A percentile compares a stretch with the other conserved stretches of the same genome.
These are phyloP conservation scores for rat (Rattus norvegicus) DNA, from an alignment of 2,113 vertebrate genomes.

Conservation along the genomic window DNA sequence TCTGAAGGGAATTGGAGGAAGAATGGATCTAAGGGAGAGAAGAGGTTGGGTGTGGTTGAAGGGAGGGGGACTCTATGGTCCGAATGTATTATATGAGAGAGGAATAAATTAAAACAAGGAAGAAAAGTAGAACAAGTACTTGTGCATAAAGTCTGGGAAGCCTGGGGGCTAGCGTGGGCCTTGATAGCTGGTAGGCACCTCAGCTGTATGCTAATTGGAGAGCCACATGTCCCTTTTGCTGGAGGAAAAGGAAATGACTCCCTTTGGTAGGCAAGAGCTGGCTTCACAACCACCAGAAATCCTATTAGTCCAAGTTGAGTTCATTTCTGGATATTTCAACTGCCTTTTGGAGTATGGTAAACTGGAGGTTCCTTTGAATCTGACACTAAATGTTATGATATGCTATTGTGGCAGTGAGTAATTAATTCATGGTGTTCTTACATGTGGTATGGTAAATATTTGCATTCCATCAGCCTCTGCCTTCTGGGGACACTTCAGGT, in stretches of 20 bases:
- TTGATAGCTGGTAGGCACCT: neutral
- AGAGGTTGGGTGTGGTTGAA: neutral
- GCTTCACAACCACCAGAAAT: neutral
- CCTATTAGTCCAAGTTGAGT: neutral
- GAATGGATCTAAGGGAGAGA: neutral
- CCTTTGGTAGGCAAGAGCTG: neutral
- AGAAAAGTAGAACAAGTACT: neutral
- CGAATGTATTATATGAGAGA: neutral
- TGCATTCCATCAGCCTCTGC: neutral
- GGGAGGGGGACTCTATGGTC: neutral
- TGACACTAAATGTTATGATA: neutral
- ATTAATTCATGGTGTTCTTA: neutral
- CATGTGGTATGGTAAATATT: neutral
- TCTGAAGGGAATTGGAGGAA: neutral
- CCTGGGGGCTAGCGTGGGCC: neutral
- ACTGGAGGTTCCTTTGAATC: neutral
- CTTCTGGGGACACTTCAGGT: constrained; percentile 8
- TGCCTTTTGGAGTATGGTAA: neutral
- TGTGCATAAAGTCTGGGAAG: neutral
- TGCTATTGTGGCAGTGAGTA: neutral
- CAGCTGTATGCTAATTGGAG: neutral
- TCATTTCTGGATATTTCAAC: neutral
- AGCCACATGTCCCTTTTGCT: neutral
- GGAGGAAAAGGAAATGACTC: neutral
- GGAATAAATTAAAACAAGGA: neutral